Conservation (phyloP, 2,113 vertebrate genomes). For the Bubo bubo region DNA sequence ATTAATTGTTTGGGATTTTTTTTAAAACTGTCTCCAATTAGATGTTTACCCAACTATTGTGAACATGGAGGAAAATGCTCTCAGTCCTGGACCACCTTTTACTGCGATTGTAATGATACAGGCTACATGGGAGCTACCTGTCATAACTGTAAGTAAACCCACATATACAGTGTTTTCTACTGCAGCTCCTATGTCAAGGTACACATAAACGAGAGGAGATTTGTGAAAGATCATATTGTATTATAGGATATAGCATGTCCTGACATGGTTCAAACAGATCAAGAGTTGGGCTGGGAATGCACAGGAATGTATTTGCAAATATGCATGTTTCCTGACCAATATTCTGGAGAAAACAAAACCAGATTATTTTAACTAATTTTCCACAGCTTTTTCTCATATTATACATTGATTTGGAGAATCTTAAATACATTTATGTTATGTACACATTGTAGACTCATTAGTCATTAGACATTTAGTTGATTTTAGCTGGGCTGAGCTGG, state of each 20-base stretch:
- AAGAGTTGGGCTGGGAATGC: not conserved
- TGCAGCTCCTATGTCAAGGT: not conserved
- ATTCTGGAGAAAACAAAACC: not conserved
- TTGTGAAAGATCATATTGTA: not conserved
- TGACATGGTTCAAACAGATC: not conserved
- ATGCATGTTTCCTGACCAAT: not conserved
- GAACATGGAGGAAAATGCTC: conserved; percentile 91
- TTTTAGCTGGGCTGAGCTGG: not conserved
- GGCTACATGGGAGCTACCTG: conserved; percentile 89
- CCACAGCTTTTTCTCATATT: not conserved
- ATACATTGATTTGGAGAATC: not conserved
- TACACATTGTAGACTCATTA: not conserved
- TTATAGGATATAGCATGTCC: not conserved
- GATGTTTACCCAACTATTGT: conserved; percentile 94
- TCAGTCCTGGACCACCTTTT: conserved; percentile 90
- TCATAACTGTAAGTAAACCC: conserved; percentile 88
- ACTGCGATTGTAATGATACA: conserved; percentile 88
- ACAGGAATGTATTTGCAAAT: not conserved
- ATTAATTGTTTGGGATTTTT: not conserved
- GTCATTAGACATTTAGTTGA: not conserved
- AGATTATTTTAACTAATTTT: not conserved
- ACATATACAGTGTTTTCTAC: accelerated
- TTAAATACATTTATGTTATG: not conserved
- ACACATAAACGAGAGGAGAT: not conserved
- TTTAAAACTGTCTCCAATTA: conserved; percentile 45